Evolutionary conservation across 1,140 invertebrate species (phyloP), one percentile per base, ranked within the genome.

Genomic region (Latrodectus geometricus): DNA sequence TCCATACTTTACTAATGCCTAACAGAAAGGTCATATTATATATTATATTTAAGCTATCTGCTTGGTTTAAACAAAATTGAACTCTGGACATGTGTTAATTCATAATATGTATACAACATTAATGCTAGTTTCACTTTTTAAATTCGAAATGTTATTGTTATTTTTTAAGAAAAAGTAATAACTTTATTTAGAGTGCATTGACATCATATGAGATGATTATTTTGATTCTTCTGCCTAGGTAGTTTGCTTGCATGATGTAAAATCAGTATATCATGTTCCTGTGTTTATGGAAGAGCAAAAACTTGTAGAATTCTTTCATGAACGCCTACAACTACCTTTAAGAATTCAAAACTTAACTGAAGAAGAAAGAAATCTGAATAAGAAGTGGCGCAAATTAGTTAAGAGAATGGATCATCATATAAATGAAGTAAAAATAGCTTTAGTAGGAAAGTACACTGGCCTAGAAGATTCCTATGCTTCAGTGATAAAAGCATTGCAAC

Each of bases 401-500:
- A 94, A 96, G 85, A 94, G 92, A 92, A 94, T 95, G n/a, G 96
- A 97, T 88, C 94, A 94, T 88, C 90, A 96, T 4, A 92, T 94
- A 15, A 94, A 95, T 89, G 94, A 95, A 90, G 96, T 99, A 0
- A 96, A 93, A 66, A 99, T 99, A 87, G 96, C 95, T 21, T 92
- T 99, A 17, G 99, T 99, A n/a, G 99, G 99, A 11, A 99, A 99
- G 92, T 99, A 99, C 90, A 99, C 98, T 0, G 95, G 96, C 90
- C 92, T 99, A 17, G 95, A 97, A 90, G 99, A 99, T 92, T 95
- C 98, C 0, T 99, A 99, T 91, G 95, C 97, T 0, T 99, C 98
- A 5, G 96, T 99, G 0, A 95, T 95, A 4, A 99, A 99, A 92
- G 96, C 98, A 0, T 91, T 99, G 21, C 94, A 97, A 88, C 98